Evolutionary conservation across 2,888 invertebrate genomes (phyloP), one percentile per base, ranked within the genome.

Genomic region (Chymomyza amoena): DNA sequence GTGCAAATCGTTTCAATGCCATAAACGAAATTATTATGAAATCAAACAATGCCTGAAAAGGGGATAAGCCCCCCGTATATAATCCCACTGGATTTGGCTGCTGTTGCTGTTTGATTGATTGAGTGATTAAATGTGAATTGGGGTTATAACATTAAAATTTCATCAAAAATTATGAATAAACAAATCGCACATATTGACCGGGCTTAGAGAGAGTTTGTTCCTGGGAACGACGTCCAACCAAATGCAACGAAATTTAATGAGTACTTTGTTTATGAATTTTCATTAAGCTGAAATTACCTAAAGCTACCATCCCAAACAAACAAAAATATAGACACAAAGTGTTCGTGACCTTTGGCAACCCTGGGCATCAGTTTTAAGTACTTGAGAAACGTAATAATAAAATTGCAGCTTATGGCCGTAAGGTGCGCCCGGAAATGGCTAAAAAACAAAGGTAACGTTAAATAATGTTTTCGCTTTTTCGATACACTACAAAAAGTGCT

Each of bases 341-440:
- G 52, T 2, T 6, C 54, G 20, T 18, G 54, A 20, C 54, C 54
- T 18, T 54, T 20, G 15, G 20, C 54, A n/a, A 54, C 18, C 16
- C 54, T 9, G 20, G 18, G 54, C 54, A 54, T 4, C 39, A n/a
- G 18, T 32, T 67, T 64, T 56, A 67, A 64, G 64, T 64, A 61
- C 61, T 36, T 64, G 54, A 64, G 64, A 67, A 72, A 79, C 77
- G 61, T 68, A 80, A 69, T 77, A 72, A 84, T 81, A 69, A 79
- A 81, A 79, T 80, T 81, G 80, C 73, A 84, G 82, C 80, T 87
- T 87, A 81, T 84, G 84, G 77, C 68, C 77, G 57, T 68, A 50
- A 61, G 75, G 70, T 75, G 73, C 25, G 59, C 52, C 7, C 61
- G 72, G 72, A 60, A 66, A 52, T 36, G 62, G 66, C 15, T 7